Evolutionary conservation across 2,888 invertebrate genomes (phyloP), one percentile per base, ranked within the genome.

Genomic region (Drosophila borborema): DNA sequence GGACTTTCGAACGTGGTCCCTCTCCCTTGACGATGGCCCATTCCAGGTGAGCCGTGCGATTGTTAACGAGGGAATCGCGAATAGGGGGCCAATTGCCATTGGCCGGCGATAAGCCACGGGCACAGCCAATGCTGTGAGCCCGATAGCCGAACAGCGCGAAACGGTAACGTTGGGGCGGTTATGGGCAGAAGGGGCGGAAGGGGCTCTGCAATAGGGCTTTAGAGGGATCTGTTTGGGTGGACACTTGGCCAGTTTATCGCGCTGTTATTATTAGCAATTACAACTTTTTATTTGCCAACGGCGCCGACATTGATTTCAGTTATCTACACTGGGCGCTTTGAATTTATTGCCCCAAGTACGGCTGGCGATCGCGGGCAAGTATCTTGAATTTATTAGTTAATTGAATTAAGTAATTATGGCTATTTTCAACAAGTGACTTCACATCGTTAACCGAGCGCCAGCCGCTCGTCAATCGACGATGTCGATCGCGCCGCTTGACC

Each of bases 381-480:
- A 75, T 64, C 75, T 75, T 78, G 83, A 86, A 83, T 83, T 81
- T 85, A 85, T 77, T 74, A 77, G 74, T 85, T 85, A 83, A 85
- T 80, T 86, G 80, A 82, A 72, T 86, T 82, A 85, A 86, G 87
- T 86, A 86, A 86, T 86, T 86, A 77, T 72, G 63, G 80, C 83
- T 86, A 86, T 86, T 86, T 86, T 80, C 40, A 74, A 46, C 68
- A 69, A 76, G 76, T 86, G 86, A 86, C 80, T 86, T 86, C 86
- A 86, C 81, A 51, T 46, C 69, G 64, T 23, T 31, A 59, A 41
- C 71, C 74, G 64, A 64, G n/a, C 74, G 64, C 53, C 40, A 34
- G 38, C 41, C 23, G 40, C 9, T 59, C 59, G 65, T 43, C 69
- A 56, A 64, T 73, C 64, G 64, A 59, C 45, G 70, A 51, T 34